These are phyloP conservation scores for Samia ricini DNA, from an alignment of 1,140 invertebrate species.

Conservation along the genomic window DNA sequence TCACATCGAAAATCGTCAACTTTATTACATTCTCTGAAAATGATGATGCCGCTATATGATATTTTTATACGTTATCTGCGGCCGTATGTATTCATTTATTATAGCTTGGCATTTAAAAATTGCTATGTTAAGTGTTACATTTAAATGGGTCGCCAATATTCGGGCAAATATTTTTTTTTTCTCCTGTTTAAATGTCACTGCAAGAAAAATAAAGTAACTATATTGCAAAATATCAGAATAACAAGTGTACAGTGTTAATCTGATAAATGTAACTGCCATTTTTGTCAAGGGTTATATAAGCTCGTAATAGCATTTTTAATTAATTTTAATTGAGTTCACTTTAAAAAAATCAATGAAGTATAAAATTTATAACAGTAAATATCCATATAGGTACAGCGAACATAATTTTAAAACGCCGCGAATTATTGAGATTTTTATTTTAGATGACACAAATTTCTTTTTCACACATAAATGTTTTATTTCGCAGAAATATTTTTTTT, in stretches of 20 bases:
- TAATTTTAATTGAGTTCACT: not conserved
- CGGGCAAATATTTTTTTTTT: constrained; percentile 7
- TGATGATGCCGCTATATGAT: not conserved
- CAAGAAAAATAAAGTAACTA: constrained; percentile 11
- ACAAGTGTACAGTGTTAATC: constrained; percentile 15
- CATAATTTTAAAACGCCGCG: not conserved
- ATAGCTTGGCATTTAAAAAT: constrained; percentile 16
- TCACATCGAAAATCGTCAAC: not conserved
- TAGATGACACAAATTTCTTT: not conserved
- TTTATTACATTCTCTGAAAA: not conserved
- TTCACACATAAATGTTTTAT: not conserved
- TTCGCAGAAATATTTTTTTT: not conserved
- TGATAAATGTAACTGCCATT: not conserved
- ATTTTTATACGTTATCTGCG: not conserved
- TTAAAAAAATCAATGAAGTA: not conserved
- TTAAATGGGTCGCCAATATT: constrained; percentile 12
- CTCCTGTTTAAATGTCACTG: constrained; percentile 17
- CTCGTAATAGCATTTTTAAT: not conserved
- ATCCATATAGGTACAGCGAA: not conserved
- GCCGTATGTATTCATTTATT: constrained; percentile 12
- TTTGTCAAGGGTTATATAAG: not conserved
- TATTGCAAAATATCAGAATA: not conserved
- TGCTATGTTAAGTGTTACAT: not conserved
- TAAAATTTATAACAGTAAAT: not conserved
- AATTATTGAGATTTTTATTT: not conserved